phyloP scores from a whole-genome alignment of 2,888 invertebrate species.

The Gonocerus acuteangulatus region DNA sequence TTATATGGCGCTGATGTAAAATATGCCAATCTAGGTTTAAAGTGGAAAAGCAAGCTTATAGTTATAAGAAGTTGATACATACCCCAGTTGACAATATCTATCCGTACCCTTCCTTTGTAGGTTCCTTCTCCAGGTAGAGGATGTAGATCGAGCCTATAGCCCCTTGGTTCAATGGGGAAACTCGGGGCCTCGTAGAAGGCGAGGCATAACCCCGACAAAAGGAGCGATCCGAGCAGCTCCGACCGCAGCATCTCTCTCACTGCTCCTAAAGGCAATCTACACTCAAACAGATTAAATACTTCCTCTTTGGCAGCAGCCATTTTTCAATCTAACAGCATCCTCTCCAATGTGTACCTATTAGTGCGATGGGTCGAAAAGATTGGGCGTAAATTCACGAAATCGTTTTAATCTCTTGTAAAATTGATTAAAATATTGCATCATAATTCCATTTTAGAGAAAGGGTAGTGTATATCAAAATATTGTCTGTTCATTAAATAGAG shows the following conservation, averaged over 20 bases:
- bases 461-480: too few species aligned
- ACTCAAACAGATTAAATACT: constrained; percentile 8
- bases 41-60: too few species aligned
- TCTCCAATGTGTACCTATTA: not conserved
- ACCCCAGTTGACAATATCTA: constrained; percentile 48
- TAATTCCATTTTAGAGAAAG: too few species aligned
- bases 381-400: too few species aligned
- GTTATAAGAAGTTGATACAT: too few species aligned
- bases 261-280: not conserved
- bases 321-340: constrained; percentile 22
- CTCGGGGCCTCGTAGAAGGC: constrained; percentile 31
- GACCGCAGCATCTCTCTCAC: too few species aligned
- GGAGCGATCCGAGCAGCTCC: not conserved
- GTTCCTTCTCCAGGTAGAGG: constrained; percentile 57
- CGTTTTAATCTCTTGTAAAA: too few species aligned
- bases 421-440: too few species aligned
- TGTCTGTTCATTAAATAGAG: too few species aligned
- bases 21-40: too few species aligned
- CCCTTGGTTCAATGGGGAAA: constrained; percentile 48
- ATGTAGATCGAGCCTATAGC: constrained; percentile 58
- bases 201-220: constrained; percentile 9
- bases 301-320: constrained; percentile 14
- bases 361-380: too few species aligned
- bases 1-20: too few species aligned
- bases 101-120: constrained; percentile 60